Conservation (phyloP, 2,888 invertebrate species). For the Orchesella flavescens region DNA sequence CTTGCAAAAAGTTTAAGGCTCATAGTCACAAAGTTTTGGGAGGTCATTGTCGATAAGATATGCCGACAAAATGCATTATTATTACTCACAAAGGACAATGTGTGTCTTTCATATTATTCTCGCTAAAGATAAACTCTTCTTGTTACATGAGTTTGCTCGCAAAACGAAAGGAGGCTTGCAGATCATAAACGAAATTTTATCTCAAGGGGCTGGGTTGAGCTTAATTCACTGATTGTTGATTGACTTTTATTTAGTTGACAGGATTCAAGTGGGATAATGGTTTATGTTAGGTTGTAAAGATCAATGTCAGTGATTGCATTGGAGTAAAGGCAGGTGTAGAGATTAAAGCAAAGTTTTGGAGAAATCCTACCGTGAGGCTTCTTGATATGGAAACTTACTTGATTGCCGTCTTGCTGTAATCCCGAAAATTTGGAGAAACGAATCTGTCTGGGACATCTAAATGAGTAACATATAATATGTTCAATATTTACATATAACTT, state of each 20-base stretch:
- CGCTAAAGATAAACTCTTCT: too few species aligned
- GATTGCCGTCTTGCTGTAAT: conserved; percentile 13
- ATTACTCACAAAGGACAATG: background rate
- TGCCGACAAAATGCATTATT: background rate
- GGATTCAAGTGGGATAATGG: conserved; percentile 42
- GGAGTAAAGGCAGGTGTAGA: conserved; percentile 9
- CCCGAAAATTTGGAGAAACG: background rate
- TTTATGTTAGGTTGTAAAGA: conserved; percentile 38
- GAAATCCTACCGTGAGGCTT: conserved; percentile 38
- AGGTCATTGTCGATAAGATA: conserved; percentile 6
- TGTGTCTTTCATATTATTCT: background rate
- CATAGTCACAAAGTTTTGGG: background rate
- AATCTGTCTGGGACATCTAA: background rate
- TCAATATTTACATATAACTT: background rate
- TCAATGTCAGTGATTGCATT: conserved; percentile 38
- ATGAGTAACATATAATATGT: background rate
- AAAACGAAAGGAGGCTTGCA: background rate
- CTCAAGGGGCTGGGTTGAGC: conserved; percentile 24
- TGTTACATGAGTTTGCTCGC: conserved; percentile 1
- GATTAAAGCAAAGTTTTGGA: conserved; percentile 18
- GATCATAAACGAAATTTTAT: conserved; percentile 1
- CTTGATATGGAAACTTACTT: conserved; percentile 48
- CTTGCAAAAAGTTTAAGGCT: background rate
- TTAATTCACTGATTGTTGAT: conserved; percentile 35
- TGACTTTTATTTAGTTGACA: conserved; percentile 56